These are phyloP conservation scores for Takifugu ocellatus DNA, from an alignment of 2,797 vertebrate species.

Conservation along the genomic window DNA sequence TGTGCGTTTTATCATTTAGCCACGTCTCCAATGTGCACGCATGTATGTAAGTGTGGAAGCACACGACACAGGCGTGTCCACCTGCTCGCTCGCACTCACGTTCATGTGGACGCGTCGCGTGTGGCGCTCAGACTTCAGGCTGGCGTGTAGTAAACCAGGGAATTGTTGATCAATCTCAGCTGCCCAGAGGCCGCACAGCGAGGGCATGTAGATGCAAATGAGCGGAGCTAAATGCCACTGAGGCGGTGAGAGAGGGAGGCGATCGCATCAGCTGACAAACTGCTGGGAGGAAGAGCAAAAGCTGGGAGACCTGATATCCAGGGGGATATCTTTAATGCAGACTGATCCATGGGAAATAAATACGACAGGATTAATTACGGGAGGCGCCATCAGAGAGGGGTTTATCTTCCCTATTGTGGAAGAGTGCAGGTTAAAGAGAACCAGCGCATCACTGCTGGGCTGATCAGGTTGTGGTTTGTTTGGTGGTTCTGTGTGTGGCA, in stretches of 20 bases:
- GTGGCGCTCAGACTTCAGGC: conserved; percentile 54
- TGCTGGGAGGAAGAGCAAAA: conserved; percentile 48
- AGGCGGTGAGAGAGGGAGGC: conserved; percentile 75
- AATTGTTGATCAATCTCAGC: conserved; percentile 89
- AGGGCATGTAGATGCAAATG: conserved; percentile 99
- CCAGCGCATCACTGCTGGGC: conserved; percentile 19
- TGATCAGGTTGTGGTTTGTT: conserved; percentile 40
- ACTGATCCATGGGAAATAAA: conserved; percentile 59
- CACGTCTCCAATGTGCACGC: conserved; percentile 44
- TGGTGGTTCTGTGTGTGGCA: conserved; percentile 44
- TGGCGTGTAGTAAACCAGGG: conserved; percentile 91
- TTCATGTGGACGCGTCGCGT: conserved; percentile 3
- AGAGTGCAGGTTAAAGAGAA: conserved; percentile 46
- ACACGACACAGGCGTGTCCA: conserved; percentile 17
- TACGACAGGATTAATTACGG: conserved; percentile 62
- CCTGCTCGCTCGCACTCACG: conserved; percentile 23
- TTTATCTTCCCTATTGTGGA: conserved; percentile 38
- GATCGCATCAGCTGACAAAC: conserved; percentile 81
- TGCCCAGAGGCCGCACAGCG: conserved; percentile 87
- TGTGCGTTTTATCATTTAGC: conserved; percentile 52
- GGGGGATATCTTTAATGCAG: conserved; percentile 64
- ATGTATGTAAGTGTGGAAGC: conserved; percentile 27
- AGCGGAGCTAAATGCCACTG: conserved; percentile 91
- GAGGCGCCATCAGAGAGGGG: conserved; percentile 27
- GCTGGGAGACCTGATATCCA: conserved; percentile 38